These are phyloP conservation scores for Sinohyriopsis cumingii DNA, from an alignment of 2,888 invertebrate species.

Conservation along the genomic window DNA sequence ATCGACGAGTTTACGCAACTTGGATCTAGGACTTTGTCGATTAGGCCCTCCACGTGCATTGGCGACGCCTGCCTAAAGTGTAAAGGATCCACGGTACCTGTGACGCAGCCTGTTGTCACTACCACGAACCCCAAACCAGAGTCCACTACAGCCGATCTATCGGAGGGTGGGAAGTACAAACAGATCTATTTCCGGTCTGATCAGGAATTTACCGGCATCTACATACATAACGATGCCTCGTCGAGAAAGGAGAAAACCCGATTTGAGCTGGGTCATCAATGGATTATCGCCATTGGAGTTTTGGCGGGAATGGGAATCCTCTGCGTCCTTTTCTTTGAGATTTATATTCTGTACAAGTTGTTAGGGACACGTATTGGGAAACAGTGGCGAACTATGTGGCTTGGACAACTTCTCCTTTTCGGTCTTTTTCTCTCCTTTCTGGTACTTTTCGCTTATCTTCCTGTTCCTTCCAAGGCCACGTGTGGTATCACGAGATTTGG, in stretches of 20 bases:
- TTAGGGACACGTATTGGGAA: constrained; percentile 76
- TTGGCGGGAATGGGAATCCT: constrained; percentile 88
- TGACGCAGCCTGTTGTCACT: constrained; percentile 14
- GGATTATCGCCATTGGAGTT: constrained; percentile 92
- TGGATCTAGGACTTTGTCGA: neutral
- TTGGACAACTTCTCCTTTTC: constrained; percentile 73
- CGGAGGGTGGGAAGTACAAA: constrained; percentile 21
- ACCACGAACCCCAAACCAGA: constrained; percentile 15
- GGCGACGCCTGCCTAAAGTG: constrained; percentile 44
- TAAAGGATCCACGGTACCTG: constrained; percentile 30
- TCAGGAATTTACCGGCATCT: constrained; percentile 57
- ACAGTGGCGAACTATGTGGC: constrained; percentile 67
- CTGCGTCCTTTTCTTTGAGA: constrained; percentile 88
- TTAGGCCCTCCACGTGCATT: constrained; percentile 23
- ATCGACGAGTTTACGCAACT: neutral
- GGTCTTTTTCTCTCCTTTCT: constrained; percentile 72
- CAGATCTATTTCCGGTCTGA: constrained; percentile 34
- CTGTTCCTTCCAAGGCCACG: constrained; percentile 69
- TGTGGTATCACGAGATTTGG: constrained; percentile 73
- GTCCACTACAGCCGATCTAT: constrained; percentile 27
- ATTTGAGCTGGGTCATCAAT: constrained; percentile 71
- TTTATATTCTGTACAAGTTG: constrained; percentile 88
- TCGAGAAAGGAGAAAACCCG: constrained; percentile 30
- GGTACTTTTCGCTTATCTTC: constrained; percentile 71
- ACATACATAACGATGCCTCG: constrained; percentile 13